Percentiles rank a stretch among this genome's conserved stretches.
Conservation (phyloP, 2,888 invertebrate species). For the Hydropsyche betteni region DNA sequence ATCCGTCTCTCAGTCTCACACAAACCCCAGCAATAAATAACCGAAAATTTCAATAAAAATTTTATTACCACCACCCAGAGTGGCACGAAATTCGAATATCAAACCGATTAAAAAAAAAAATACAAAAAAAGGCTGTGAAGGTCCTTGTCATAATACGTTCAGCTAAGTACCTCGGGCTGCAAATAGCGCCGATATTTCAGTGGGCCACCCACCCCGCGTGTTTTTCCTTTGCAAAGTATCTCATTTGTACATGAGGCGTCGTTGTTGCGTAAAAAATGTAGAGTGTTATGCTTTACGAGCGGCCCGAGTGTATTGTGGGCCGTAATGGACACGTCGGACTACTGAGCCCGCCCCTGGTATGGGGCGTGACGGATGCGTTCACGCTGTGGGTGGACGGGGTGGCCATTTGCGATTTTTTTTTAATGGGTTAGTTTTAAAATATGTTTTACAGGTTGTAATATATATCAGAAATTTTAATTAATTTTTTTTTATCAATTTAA, state of each 20-base stretch:
- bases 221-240: constrained; percentile 39
- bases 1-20: too few species aligned
- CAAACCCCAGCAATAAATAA: constrained; percentile 11
- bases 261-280: constrained; percentile 44
- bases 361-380: constrained; percentile 25
- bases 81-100: too few species aligned
- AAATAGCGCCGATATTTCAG: constrained; percentile 35
- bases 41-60: constrained; percentile 24
- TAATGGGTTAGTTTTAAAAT: too few species aligned
- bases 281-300: constrained; percentile 39
- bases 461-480: too few species aligned
- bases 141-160: background rate
- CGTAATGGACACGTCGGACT: constrained; percentile 36
- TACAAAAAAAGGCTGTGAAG: background rate
- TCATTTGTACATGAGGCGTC: constrained; percentile 45
- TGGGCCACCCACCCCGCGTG: background rate
- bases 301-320: constrained; percentile 38
- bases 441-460: too few species aligned
- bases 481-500: too few species aligned
- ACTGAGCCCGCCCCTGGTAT: too few species aligned
- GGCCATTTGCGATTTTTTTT: background rate
- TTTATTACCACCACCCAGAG: constrained; percentile 1
- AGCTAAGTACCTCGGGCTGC: constrained; percentile 21
- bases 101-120: constrained; percentile 1
- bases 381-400: background rate